Evolutionary conservation across 2,113 vertebrate species (phyloP).

Genomic region (Hypomesus transpacificus): DNA sequence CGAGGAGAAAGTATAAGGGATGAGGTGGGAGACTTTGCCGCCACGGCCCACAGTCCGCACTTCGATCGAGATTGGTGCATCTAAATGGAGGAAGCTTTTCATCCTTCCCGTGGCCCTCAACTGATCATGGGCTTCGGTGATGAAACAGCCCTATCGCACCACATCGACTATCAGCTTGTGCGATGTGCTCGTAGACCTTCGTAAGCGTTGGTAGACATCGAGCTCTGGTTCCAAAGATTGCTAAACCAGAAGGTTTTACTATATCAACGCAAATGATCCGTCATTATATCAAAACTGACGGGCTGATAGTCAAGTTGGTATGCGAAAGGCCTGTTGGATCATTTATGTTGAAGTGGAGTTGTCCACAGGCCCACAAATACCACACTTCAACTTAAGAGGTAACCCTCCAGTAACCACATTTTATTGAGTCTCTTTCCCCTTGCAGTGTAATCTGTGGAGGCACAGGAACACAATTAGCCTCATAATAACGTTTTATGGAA

Average conservation of each 20-base stretch:
- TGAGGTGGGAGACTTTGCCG: too few species aligned
- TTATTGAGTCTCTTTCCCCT: constrained; percentile 64
- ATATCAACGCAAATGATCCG: constrained; percentile 40
- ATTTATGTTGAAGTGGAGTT: constrained; percentile 53
- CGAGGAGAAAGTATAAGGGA: too few species aligned
- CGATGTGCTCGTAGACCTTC: too few species aligned
- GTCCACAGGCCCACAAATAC: constrained; percentile 56
- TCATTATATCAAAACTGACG: constrained; percentile 32
- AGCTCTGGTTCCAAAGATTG: constrained; percentile 13
- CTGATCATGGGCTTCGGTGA: too few species aligned
- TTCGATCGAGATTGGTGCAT: too few species aligned
- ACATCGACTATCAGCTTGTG: too few species aligned
- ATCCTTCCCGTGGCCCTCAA: too few species aligned
- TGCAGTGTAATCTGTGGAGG: constrained; percentile 54
- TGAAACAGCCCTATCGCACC: too few species aligned
- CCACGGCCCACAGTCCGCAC: too few species aligned
- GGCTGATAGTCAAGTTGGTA: constrained; percentile 24
- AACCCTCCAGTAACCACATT: constrained; percentile 48
- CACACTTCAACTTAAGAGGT: constrained; percentile 33
- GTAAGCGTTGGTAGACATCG: too few species aligned
- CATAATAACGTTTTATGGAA: constrained; percentile 63
- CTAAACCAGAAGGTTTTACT: constrained; percentile 52
- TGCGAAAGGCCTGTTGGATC: constrained; percentile 52
- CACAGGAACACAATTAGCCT: constrained; percentile 57
- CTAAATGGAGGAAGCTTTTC: too few species aligned